phyloP scores from a whole-genome alignment of 2,797 vertebrate genomes.

The Gallinago solitaria region DNA sequence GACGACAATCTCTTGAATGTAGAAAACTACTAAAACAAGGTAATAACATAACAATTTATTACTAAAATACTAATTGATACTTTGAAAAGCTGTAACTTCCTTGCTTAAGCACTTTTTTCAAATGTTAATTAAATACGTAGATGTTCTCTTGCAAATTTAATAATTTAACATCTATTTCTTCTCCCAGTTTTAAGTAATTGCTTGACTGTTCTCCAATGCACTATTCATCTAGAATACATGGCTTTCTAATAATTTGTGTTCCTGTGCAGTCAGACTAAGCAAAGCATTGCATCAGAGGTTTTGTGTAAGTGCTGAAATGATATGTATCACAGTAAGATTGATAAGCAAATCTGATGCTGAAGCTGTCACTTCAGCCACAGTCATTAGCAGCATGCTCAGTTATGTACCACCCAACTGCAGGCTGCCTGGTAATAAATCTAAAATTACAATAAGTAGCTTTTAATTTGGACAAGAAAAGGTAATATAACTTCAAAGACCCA shows the following conservation, averaged over 20 bases:
- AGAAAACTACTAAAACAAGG: background rate
- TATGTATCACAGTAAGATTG: background rate
- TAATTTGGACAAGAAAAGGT: background rate
- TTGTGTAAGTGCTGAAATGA: background rate
- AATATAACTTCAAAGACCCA: background rate
- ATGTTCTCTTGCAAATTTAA: conserved; percentile 6
- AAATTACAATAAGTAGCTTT: background rate
- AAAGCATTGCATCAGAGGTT: background rate
- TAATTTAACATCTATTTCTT: conserved; percentile 8
- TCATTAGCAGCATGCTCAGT: background rate
- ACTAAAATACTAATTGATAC: conserved; percentile 16
- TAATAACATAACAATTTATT: conserved; percentile 14
- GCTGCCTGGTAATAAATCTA: background rate
- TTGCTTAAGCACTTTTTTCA: conserved; percentile 25
- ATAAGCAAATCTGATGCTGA: background rate
- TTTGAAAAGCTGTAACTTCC: conserved; percentile 41
- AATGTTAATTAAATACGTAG: conserved; percentile 23
- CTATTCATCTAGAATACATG: background rate
- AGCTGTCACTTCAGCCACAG: background rate
- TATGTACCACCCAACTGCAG: no score
- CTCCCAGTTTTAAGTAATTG: background rate
- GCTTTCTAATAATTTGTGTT: background rate
- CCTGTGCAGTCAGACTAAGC: background rate
- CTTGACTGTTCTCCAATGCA: background rate
- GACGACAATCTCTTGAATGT: background rate